phyloP scores from a whole-genome alignment of 2,888 invertebrate genomes.

The Philhelius pedissequus region DNA sequence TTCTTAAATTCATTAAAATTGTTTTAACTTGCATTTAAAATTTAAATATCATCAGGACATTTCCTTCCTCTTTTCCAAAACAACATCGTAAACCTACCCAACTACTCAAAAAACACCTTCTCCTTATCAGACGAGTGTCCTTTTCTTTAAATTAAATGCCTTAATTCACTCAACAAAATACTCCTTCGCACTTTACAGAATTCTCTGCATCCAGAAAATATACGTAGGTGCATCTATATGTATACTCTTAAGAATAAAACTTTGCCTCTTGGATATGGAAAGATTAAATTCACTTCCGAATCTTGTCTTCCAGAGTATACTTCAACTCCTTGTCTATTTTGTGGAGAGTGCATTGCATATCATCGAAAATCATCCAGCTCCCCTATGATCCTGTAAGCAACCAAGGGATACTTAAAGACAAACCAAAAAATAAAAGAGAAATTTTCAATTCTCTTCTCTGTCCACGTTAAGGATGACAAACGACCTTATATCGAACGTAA shows the following conservation, averaged over 20 bases:
- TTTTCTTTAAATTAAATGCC: slow-evolving; percentile 5
- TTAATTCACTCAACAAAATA: background rate
- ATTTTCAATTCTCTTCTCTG: slow-evolving; percentile 39
- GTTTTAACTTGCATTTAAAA: no score
- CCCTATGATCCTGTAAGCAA: background rate
- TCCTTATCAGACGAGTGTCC: background rate
- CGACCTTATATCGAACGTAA: slow-evolving; percentile 45
- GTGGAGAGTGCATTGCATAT: slow-evolving; percentile 37
- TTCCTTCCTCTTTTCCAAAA: no score
- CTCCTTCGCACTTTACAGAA: background rate
- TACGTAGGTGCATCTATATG: background rate
- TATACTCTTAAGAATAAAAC: no score
- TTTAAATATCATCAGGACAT: no score
- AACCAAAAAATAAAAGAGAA: background rate
- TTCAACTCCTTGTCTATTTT: slow-evolving; percentile 16
- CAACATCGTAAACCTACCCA: no score
- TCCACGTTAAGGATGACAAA: slow-evolving; percentile 54
- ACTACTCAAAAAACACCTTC: background rate
- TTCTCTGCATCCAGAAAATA: background rate
- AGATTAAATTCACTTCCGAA: slow-evolving; percentile 52
- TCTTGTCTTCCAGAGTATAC: background rate
- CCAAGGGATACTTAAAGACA: background rate
- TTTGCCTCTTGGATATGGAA: background rate
- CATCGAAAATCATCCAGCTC: slow-evolving; percentile 18
- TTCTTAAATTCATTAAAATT: no score